Base-by-base conservation (phyloP, 2,113 vertebrate genomes). In the Hyaena hyaena region DNA sequence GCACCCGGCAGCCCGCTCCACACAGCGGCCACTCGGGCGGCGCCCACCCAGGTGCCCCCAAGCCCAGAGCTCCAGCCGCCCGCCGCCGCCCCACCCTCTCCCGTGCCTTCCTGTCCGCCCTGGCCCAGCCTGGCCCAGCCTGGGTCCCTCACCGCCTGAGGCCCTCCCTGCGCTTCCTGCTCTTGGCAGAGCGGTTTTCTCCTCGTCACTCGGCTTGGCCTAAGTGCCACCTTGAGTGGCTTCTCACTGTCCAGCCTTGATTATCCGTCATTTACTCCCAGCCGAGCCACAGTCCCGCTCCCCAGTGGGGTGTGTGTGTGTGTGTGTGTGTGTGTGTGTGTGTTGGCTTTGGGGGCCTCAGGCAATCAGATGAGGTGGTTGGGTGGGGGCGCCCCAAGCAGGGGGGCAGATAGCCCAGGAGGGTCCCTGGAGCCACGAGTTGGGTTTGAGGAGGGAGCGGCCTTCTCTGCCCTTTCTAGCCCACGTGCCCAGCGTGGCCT, bases 171-270 rank as follows among this genome's bases (percentile, higher is more conserved):
- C 0, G 1, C 8, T 68, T 66, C 61, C 80, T 35, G 23, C 63
- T 76, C 61, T 66, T 2, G 71, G 33, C 31, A 26, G 6, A 43
- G 33, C 84, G 10, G 0, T 19, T 10, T 7, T 11, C 21, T 21
- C 53, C 68, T 79, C 0, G 0, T 33, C 61, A 33, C 17, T 65
- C 10, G 0, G 1, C n/a, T 33, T 0, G 0, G 14, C 24, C 10
- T 35, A 9, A 50, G 73, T 10, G 58, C 93, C n/a, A 7, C 79
- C 84, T 23, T 1, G 15, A 43, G 26, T 31, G n/a, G 68, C 77
- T 55, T 65, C 58, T 45, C 45, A 5, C 43, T 1, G 0, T 28
- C 58, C 21, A 28, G 31, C 15, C 69, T 43, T 26, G 6, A 8
- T 53, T 12, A 48, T 65, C 43, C 1, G 0, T 26, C 68, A 5